Evolutionary conservation across 2,113 vertebrate genomes (phyloP).

Genomic region (Oryzias curvinotus): DNA sequence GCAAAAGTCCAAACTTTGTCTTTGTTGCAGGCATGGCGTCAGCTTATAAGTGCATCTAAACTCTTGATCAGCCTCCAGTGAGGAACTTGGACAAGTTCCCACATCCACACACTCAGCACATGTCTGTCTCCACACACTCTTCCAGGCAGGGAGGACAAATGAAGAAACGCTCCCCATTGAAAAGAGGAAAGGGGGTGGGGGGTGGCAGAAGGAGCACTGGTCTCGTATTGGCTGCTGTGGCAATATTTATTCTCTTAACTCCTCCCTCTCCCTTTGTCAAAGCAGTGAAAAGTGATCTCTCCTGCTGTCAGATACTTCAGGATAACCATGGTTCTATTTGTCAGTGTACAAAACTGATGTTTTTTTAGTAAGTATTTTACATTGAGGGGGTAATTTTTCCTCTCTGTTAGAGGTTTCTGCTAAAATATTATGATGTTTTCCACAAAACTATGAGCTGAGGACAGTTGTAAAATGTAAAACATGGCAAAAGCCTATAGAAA

Average conservation of each 20-base stretch:
- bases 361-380: constrained; percentile 44
- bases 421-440: constrained; percentile 25
- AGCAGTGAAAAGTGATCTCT: constrained; percentile 71
- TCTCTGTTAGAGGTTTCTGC: constrained; percentile 40
- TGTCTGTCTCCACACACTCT: constrained; percentile 59
- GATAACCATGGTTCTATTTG: constrained; percentile 61
- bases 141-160: constrained; percentile 58
- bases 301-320: constrained; percentile 66
- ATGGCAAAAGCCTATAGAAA: not conserved
- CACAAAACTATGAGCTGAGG: not conserved
- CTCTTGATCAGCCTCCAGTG: constrained; percentile 37
- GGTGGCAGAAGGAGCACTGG: constrained; percentile 49
- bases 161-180: constrained; percentile 74
- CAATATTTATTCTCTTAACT: constrained; percentile 62
- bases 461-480: not conserved
- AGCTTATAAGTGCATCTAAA: constrained; percentile 49
- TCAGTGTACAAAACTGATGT: constrained; percentile 48
- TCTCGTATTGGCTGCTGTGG: constrained; percentile 62
- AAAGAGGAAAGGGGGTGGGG: constrained; percentile 44
- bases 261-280: constrained; percentile 71
- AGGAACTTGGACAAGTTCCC: constrained; percentile 69
- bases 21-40: constrained; percentile 58
- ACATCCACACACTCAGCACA: constrained; percentile 53
- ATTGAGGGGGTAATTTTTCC: constrained; percentile 43
- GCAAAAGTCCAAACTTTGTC: constrained; percentile 56